Percentiles rank a stretch among this genome's conserved stretches.
These are phyloP conservation scores for Tachystola acroxantha DNA, from an alignment of 2,888 invertebrate species.

Conservation along the genomic window DNA sequence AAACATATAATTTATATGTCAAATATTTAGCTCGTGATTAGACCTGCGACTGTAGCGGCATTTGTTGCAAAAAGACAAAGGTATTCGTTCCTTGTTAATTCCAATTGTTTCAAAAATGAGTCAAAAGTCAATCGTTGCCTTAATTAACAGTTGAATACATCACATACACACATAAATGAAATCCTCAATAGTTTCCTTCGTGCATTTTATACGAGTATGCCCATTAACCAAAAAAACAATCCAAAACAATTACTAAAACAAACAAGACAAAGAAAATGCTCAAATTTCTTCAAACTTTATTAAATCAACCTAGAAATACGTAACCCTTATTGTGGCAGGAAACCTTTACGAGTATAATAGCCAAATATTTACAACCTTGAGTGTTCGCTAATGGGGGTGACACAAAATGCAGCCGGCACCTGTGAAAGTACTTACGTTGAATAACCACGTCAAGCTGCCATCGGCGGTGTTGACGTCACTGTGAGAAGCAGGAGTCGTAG, in stretches of 20 bases:
- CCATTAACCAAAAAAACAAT: no score
- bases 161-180: no score
- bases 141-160: no score
- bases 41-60: no score
- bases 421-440: conserved; percentile 46
- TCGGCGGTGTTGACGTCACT: conserved; percentile 37
- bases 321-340: conserved; percentile 6
- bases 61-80: no score
- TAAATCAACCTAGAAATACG: not conserved
- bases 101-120: no score
- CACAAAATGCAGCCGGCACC: conserved; percentile 13
- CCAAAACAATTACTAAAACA: not conserved
- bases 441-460: conserved; percentile 53
- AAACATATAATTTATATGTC: no score
- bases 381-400: conserved; percentile 5
- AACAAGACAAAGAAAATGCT: conserved; percentile 21
- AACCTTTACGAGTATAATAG: conserved; percentile 9
- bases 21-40: no score
- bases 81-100: no score
- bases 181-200: no score
- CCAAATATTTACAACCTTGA: conserved; percentile 3
- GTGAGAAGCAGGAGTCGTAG: conserved; percentile 26
- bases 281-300: conserved; percentile 2
- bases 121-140: no score
- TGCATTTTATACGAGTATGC: no score